These are phyloP conservation scores for Andrena marginata DNA, from an alignment of 2,888 invertebrate genomes.

Conservation along the genomic window DNA sequence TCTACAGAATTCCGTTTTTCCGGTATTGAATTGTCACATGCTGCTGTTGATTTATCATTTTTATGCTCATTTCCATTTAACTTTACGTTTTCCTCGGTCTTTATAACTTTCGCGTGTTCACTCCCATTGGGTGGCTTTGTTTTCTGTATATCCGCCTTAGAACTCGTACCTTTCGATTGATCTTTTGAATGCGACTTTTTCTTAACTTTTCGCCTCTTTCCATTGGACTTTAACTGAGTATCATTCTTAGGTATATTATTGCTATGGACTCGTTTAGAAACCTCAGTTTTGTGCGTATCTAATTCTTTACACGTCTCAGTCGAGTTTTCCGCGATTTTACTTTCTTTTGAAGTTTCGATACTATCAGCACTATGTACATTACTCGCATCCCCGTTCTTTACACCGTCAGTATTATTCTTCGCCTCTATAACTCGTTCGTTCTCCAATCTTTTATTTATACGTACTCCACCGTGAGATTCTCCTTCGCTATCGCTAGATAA, in stretches of 20 bases:
- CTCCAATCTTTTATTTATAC: conserved; percentile 65
- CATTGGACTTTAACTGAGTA: conserved; percentile 34
- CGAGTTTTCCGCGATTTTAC: conserved; percentile 40
- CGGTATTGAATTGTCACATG: neutral
- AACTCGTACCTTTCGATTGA: conserved; percentile 13
- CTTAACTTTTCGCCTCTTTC: conserved; percentile 48
- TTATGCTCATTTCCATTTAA: neutral
- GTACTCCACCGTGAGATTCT: conserved; percentile 59
- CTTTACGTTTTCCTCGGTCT: conserved; percentile 3
- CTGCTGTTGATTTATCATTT: conserved; percentile 5
- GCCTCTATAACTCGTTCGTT: conserved; percentile 62
- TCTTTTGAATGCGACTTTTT: conserved; percentile 55
- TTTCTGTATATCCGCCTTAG: neutral
- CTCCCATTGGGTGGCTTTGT: neutral
- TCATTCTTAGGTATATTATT: conserved; percentile 44
- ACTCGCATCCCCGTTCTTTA: conserved; percentile 25
- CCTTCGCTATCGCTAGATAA: conserved; percentile 81
- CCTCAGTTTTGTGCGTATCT: conserved; percentile 49
- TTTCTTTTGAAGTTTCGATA: conserved; percentile 32
- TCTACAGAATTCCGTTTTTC: conserved; percentile 11
- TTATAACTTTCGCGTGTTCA: neutral
- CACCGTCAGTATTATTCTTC: conserved; percentile 34
- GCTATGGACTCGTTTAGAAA: conserved; percentile 49
- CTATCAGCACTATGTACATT: neutral
- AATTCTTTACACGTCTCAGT: conserved; percentile 29